Evolutionary conservation across 2,797 vertebrate genomes (phyloP).

Genomic region (Tiaroga cobitis): DNA sequence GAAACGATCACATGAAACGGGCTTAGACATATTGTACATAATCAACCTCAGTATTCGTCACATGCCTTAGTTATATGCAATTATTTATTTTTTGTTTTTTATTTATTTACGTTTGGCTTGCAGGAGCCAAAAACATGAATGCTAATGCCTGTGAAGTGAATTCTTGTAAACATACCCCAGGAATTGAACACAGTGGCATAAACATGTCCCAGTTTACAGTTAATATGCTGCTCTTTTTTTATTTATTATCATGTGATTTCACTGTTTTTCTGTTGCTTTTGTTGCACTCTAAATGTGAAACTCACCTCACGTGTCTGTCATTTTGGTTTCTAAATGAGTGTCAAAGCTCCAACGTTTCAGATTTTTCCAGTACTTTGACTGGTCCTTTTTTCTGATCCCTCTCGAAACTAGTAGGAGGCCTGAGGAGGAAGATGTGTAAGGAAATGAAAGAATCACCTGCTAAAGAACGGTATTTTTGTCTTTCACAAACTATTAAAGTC

Average conservation of each 20-base stretch:
- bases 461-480: constrained; percentile 28
- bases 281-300: constrained; percentile 21
- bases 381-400: constrained; percentile 34
- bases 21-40: constrained; percentile 51
- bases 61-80: constrained; percentile 39
- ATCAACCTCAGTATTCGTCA: constrained; percentile 40
- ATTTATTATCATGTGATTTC: neutral
- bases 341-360: constrained; percentile 20
- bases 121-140: constrained; percentile 13
- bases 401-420: constrained; percentile 23
- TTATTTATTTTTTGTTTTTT: neutral
- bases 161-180: constrained; percentile 24
- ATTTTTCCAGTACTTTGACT: neutral
- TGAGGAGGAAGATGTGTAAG: constrained; percentile 24
- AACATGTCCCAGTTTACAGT: constrained; percentile 38
- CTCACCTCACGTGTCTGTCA: neutral
- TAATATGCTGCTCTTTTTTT: constrained; percentile 39
- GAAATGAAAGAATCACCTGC: constrained; percentile 40
- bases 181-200: constrained; percentile 20
- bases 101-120: constrained; percentile 16
- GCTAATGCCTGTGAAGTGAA: constrained; percentile 15
- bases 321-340: constrained; percentile 21
- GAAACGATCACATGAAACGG: constrained; percentile 55
- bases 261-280: constrained; percentile 4
- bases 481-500: constrained; percentile 43